Conservation (phyloP, 2,797 vertebrate species). For the Paedocypris micromegethes region DNA sequence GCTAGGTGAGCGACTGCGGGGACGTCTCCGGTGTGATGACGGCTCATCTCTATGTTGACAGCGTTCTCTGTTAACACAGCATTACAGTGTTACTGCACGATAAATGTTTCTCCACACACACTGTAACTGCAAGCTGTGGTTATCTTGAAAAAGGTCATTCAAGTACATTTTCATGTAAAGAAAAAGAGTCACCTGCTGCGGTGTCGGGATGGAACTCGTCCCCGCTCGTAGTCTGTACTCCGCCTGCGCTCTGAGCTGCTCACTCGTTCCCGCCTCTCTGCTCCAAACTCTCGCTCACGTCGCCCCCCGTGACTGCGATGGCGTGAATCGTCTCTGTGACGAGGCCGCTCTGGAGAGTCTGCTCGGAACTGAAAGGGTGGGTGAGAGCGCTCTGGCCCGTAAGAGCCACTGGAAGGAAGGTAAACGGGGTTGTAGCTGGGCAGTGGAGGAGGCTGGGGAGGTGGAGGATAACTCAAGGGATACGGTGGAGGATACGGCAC, state of each 20-base stretch:
- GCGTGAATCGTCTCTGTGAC: constrained; percentile 80
- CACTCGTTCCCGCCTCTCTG: constrained; percentile 79
- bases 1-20: constrained; percentile 78
- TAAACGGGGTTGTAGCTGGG: constrained; percentile 75
- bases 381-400: constrained; percentile 65
- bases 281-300: constrained; percentile 69
- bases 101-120: neutral
- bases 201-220: constrained; percentile 74
- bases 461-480: constrained; percentile 77
- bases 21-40: constrained; percentile 82
- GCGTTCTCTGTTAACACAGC: constrained; percentile 67
- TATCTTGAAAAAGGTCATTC: too few species aligned
- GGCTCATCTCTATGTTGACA: constrained; percentile 83
- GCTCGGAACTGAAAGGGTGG: constrained; percentile 74
- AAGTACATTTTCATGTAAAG: too few species aligned
- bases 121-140: too few species aligned
- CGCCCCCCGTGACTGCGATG: constrained; percentile 77
- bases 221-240: constrained; percentile 77
- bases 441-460: constrained; percentile 74
- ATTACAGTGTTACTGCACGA: neutral
- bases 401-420: constrained; percentile 63
- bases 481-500: constrained; percentile 80
- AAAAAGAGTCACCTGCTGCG: constrained; percentile 75
- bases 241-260: constrained; percentile 80
- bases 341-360: constrained; percentile 80